Percentiles rank a stretch among this genome's conserved stretches.
phyloP scores from a whole-genome alignment of 2,888 invertebrate genomes.

The Eupithecia centaureata region DNA sequence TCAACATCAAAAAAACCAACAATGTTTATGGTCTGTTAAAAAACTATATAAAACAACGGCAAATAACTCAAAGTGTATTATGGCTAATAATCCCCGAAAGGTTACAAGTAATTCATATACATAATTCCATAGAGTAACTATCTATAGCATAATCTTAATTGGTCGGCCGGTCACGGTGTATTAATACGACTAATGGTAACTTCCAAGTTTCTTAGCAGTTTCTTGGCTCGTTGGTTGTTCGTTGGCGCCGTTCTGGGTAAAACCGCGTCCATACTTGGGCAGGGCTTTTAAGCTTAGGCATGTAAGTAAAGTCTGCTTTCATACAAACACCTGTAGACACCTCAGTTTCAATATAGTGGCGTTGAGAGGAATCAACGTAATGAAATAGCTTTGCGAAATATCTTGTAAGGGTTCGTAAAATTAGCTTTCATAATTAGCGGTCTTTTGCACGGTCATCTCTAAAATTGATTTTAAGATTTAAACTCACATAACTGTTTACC shows the following conservation, averaged over 20 bases:
- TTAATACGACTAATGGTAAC: slow-evolving; percentile 68
- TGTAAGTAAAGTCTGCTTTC: background rate
- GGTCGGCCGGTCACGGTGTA: slow-evolving; percentile 72
- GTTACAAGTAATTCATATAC: slow-evolving; percentile 41
- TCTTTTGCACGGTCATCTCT: too few relatives aligned
- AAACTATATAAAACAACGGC: background rate
- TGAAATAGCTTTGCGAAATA: background rate
- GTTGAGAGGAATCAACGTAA: background rate
- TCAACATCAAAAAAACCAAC: background rate
- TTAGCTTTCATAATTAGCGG: too few relatives aligned
- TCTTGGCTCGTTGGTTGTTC: slow-evolving; percentile 68
- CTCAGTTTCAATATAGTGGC: background rate
- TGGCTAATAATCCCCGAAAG: slow-evolving; percentile 5
- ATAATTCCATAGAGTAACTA: slow-evolving; percentile 54
- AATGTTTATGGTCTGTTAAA: background rate
- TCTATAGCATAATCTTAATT: slow-evolving; percentile 68
- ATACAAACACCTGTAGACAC: background rate
- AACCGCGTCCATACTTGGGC: slow-evolving; percentile 25
- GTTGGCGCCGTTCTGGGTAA: slow-evolving; percentile 49
- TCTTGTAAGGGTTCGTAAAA: too few relatives aligned
- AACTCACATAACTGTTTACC: too few relatives aligned
- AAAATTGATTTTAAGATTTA: too few relatives aligned
- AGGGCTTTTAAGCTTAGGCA: background rate
- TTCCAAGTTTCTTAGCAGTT: slow-evolving; percentile 61
- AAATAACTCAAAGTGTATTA: background rate